Evolutionary conservation across 2,797 vertebrate species (phyloP).

Genomic region (Lateolabrax maculatus): DNA sequence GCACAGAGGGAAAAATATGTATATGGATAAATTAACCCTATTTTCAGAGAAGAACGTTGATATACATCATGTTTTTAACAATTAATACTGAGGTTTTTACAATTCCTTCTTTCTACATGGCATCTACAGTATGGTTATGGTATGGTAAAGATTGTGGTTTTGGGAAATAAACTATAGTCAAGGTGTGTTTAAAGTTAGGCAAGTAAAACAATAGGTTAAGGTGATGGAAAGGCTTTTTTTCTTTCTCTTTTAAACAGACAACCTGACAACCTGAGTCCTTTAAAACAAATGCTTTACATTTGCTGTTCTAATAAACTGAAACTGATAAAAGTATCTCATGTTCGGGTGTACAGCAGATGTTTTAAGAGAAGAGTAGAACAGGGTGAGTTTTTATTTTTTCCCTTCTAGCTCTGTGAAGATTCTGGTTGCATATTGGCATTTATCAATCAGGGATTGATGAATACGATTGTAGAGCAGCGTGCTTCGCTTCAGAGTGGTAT

Average conservation of each 20-base stretch:
- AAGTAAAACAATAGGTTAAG: too few species aligned
- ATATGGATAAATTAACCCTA: background rate
- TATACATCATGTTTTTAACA: too few species aligned
- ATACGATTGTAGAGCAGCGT: constrained; percentile 69
- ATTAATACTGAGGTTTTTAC: background rate
- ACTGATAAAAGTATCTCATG: background rate
- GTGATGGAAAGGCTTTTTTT: too few species aligned
- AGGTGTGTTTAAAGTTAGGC: background rate
- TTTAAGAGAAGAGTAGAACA: background rate
- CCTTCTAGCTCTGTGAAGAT: constrained; percentile 17
- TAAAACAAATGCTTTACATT: background rate
- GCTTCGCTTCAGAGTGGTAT: constrained; percentile 72
- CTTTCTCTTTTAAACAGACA: too few species aligned
- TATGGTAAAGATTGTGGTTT: background rate
- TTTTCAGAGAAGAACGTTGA: background rate
- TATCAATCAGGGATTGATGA: constrained; percentile 77
- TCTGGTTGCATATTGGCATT: constrained; percentile 54
- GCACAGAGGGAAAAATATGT: background rate
- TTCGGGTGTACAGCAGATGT: background rate
- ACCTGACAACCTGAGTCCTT: background rate
- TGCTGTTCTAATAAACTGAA: background rate
- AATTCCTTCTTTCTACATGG: background rate
- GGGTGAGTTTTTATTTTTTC: background rate
- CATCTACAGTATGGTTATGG: background rate
- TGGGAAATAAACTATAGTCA: background rate